A percentile compares a stretch with the other conserved stretches of the same genome.
phyloP scores from a whole-genome alignment of 1,140 invertebrate species.

The Temnothorax longispinosus region DNA sequence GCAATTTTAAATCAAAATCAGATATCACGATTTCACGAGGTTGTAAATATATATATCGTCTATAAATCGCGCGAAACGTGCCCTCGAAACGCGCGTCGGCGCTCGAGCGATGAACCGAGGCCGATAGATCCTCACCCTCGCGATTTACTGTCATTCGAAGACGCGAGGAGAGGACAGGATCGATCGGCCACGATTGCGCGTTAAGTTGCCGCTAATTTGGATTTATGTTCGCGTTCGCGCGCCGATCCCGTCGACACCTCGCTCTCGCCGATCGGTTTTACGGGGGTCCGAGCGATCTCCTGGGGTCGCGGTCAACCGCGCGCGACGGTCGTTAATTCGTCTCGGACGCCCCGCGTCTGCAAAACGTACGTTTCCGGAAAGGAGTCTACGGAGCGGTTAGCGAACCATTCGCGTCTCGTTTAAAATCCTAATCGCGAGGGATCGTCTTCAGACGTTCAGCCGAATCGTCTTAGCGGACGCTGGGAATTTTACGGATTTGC shows the following conservation, averaged over 20 bases:
- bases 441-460: too few species aligned
- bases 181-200: conserved; percentile 69
- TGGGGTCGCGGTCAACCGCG: background rate
- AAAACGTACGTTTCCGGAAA: too few species aligned
- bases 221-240: conserved; percentile 80
- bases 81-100: conserved; percentile 34
- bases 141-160: conserved; percentile 71
- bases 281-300: background rate
- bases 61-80: background rate
- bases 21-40: too few species aligned
- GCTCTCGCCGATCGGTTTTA: conserved; percentile 33
- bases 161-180: conserved; percentile 47
- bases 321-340: background rate
- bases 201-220: conserved; percentile 80
- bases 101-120: conserved; percentile 45
- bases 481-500: too few species aligned
- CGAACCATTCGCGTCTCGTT: too few species aligned
- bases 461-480: too few species aligned
- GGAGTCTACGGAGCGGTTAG: too few species aligned
- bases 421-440: too few species aligned
- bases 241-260: conserved; percentile 37
- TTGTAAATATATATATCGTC: too few species aligned
- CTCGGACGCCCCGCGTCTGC: too few species aligned
- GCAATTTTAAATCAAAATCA: too few species aligned
- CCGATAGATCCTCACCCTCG: conserved; percentile 42